Percentiles rank a stretch among this genome's conserved stretches.
Conservation (phyloP, 2,888 invertebrate species). For the Platycheirus rosarum region DNA sequence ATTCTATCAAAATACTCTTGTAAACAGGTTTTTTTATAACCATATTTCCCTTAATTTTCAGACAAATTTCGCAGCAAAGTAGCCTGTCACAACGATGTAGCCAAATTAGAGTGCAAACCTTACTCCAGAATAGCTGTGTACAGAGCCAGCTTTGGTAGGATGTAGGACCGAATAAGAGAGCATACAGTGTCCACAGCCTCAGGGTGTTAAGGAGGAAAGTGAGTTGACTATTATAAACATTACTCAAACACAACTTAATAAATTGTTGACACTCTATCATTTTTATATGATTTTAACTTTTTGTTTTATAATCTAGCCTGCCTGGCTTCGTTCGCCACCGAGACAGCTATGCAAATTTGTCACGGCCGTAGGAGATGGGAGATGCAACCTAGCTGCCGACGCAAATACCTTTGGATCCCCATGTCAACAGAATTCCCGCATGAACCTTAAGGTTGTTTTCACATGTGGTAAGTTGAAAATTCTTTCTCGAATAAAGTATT, state of each 20-base stretch:
- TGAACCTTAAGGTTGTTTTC: conserved; percentile 94
- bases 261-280: conserved; percentile 55
- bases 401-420: conserved; percentile 92
- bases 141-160: conserved; percentile 96
- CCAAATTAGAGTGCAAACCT: conserved; percentile 94
- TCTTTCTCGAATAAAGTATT: conserved; percentile 20
- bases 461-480: conserved; percentile 89
- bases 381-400: conserved; percentile 90
- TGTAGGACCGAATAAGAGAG: conserved; percentile 95
- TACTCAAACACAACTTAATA: conserved; percentile 42
- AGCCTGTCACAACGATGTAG: conserved; percentile 94
- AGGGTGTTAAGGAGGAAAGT: conserved; percentile 94
- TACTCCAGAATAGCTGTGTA: no score
- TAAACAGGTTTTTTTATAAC: no score
- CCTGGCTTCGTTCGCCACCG: no score
- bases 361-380: no score
- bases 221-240: conserved; percentile 82
- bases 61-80: conserved; percentile 97
- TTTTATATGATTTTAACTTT: no score
- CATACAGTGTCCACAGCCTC: conserved; percentile 93
- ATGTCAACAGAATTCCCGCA: conserved; percentile 90
- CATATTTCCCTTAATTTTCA: no score
- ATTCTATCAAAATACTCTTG: no score
- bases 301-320: conserved; percentile 89
- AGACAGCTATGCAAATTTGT: no score